A percentile compares a stretch with the other conserved stretches of the same genome.
Conservation (phyloP, 2,797 vertebrate genomes). For the Cyprinella venusta region DNA sequence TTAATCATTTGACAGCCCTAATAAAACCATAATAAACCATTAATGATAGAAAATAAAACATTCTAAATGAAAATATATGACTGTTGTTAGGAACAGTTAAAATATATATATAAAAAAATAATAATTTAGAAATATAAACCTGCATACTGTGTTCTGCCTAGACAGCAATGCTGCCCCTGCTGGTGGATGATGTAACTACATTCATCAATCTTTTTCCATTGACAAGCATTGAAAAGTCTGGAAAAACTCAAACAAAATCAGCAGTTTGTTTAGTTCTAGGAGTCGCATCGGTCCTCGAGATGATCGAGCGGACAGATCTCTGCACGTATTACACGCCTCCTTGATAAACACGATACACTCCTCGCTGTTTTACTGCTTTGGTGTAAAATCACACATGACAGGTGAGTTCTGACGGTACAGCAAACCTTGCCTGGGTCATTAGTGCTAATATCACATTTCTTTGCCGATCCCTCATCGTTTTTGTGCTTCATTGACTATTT, state of each 20-base stretch:
- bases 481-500: slow-evolving; percentile 80
- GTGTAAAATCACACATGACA: slow-evolving; percentile 70
- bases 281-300: neutral
- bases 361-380: slow-evolving; percentile 14
- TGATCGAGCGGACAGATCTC: neutral
- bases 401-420: slow-evolving; percentile 64
- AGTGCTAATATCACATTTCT: slow-evolving; percentile 74
- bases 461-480: slow-evolving; percentile 81
- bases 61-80: too few species aligned
- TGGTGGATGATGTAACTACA: neutral
- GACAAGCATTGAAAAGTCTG: slow-evolving; percentile 1
- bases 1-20: too few species aligned
- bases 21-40: neutral
- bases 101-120: neutral
- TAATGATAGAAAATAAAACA: neutral
- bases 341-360: neutral
- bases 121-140: neutral
- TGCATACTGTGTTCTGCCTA: neutral
- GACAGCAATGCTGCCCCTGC: neutral
- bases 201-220: neutral
- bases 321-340: neutral
- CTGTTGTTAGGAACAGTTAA: neutral
- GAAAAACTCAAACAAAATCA: neutral
- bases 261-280: neutral
- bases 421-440: slow-evolving; percentile 67